Conservation (phyloP, 2,113 vertebrate species). For the Marmota monax region DNA sequence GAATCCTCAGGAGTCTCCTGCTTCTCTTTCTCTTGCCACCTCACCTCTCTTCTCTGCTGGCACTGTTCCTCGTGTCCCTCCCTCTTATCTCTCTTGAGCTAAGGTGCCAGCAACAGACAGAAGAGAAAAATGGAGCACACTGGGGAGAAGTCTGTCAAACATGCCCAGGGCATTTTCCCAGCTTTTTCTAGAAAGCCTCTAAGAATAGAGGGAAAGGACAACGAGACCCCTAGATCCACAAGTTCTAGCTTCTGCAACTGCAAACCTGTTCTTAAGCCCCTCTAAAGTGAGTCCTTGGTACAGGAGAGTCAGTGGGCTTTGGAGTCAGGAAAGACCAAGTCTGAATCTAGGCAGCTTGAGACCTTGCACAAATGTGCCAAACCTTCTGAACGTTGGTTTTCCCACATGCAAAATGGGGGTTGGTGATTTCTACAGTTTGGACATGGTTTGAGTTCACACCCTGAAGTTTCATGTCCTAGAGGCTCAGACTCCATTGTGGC, state of each 20-base stretch:
- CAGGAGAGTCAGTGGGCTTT: not conserved
- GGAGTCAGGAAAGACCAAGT: not conserved
- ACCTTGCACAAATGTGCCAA: not conserved
- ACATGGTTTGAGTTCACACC: not conserved
- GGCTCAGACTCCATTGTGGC: not conserved
- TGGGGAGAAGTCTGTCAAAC: not conserved
- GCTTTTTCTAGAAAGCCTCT: not conserved
- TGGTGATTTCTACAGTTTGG: not conserved
- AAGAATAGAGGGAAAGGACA: not conserved
- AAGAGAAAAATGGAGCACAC: not conserved
- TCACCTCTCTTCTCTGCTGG: not conserved
- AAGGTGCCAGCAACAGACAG: accelerated
- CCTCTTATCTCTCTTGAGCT: not conserved
- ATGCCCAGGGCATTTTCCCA: not conserved
- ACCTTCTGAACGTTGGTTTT: not conserved
- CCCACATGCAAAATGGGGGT: not conserved
- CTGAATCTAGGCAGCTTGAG: not conserved
- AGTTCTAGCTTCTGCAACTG: not conserved
- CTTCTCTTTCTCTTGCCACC: not conserved
- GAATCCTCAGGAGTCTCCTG: not conserved
- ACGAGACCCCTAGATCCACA: not conserved
- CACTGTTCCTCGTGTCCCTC: not conserved
- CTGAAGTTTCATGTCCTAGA: not conserved
- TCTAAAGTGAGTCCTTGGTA: not conserved
- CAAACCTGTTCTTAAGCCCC: not conserved